A percentile compares a stretch with the other conserved stretches of the same genome.
phyloP scores from a whole-genome alignment of 2,888 invertebrate genomes.

The Aplocera efformata region DNA sequence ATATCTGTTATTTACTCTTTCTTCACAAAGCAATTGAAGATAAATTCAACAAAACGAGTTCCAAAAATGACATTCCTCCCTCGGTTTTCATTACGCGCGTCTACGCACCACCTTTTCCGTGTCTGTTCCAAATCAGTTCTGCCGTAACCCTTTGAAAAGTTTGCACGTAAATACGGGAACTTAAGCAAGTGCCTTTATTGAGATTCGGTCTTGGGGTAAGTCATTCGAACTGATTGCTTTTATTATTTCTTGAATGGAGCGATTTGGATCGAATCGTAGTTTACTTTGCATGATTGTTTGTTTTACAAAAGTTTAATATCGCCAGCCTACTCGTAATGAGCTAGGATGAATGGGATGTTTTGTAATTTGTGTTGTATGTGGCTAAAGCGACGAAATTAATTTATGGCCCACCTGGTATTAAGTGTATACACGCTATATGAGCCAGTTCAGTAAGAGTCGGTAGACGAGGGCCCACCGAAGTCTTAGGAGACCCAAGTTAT shows the following conservation, averaged over 20 bases:
- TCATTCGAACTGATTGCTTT: constrained; percentile 46
- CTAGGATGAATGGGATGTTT: too few relatives aligned
- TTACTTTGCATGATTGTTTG: constrained; percentile 4
- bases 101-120: constrained; percentile 69
- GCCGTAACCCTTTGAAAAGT: constrained; percentile 71
- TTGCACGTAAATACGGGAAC: constrained; percentile 35
- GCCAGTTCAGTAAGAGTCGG: too few relatives aligned
- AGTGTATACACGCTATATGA: too few relatives aligned
- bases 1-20: too few relatives aligned
- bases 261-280: constrained; percentile 6
- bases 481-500: too few relatives aligned
- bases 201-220: constrained; percentile 54
- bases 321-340: too few relatives aligned
- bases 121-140: constrained; percentile 64
- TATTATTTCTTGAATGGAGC: constrained; percentile 50
- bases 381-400: too few relatives aligned
- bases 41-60: constrained; percentile 3
- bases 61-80: constrained; percentile 24
- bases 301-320: constrained; percentile 3
- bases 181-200: constrained; percentile 54
- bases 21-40: constrained; percentile 1
- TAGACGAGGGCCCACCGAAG: too few relatives aligned
- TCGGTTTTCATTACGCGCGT: constrained; percentile 32
- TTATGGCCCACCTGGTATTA: too few relatives aligned
- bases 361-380: too few relatives aligned